Evolutionary conservation across 2,888 invertebrate genomes (phyloP).

Genomic region (Hofmannophila pseudospretella): DNA sequence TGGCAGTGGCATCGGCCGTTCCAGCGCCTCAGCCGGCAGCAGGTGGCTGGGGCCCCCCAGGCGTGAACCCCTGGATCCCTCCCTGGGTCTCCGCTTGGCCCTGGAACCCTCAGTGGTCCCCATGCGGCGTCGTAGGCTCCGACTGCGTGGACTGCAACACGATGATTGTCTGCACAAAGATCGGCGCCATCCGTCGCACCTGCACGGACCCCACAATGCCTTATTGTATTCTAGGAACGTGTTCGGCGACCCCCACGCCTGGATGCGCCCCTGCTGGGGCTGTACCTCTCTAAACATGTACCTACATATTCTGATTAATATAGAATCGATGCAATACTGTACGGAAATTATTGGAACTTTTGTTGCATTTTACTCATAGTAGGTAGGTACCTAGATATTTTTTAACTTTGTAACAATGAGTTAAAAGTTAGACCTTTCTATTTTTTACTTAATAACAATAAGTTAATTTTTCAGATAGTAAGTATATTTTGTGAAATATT

Average conservation of each 20-base stretch:
- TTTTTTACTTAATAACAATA: no score
- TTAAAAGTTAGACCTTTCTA: no score
- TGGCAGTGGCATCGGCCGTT: slow-evolving; percentile 43
- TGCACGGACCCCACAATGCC: slow-evolving; percentile 61
- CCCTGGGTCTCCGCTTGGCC: slow-evolving; percentile 57
- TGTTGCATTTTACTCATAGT: no score
- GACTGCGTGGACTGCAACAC: slow-evolving; percentile 56
- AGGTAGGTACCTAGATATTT: no score
- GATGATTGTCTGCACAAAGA: slow-evolving; percentile 55
- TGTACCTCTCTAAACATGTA: slow-evolving; percentile 9
- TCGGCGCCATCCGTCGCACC: slow-evolving; percentile 49
- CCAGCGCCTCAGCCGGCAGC: slow-evolving; percentile 30
- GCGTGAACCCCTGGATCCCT: slow-evolving; percentile 56
- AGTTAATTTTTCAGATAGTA: no score
- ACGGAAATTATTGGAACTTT: no score
- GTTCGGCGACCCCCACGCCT: slow-evolving; percentile 59
- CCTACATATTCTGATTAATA: no score
- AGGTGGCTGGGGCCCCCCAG: slow-evolving; percentile 27
- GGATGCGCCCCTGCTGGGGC: slow-evolving; percentile 35
- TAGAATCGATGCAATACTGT: no score
- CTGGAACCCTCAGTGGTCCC: slow-evolving; percentile 59
- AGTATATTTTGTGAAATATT: no score
- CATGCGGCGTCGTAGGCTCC: slow-evolving; percentile 50
- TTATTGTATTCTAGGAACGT: slow-evolving; percentile 64
- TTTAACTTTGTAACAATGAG: no score